These are phyloP conservation scores for Drosophila vallismaia DNA, from an alignment of 2,888 invertebrate genomes.

Conservation along the genomic window DNA sequence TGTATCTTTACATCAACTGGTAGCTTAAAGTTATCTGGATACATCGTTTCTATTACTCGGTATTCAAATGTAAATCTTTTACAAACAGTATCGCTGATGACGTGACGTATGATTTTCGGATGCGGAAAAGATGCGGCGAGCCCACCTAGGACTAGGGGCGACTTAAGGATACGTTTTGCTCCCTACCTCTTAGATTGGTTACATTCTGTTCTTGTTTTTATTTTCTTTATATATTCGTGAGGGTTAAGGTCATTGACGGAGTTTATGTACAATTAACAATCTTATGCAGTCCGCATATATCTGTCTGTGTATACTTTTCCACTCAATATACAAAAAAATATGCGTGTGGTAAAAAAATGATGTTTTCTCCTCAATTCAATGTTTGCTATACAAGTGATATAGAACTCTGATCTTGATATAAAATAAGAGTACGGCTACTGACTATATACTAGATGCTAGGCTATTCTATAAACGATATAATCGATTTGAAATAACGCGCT, in stretches of 20 bases:
- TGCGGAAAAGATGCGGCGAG: background rate
- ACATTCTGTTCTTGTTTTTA: background rate
- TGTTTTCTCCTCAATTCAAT: slow-evolving; percentile 23
- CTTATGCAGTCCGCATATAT: slow-evolving; percentile 27
- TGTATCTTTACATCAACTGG: slow-evolving; percentile 53
- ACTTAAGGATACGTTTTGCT: slow-evolving; percentile 19
- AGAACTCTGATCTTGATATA: slow-evolving; percentile 71
- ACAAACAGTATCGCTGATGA: slow-evolving; percentile 13
- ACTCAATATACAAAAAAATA: slow-evolving; percentile 29
- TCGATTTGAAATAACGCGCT: slow-evolving; percentile 61
- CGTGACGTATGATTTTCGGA: slow-evolving; percentile 13
- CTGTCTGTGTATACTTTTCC: slow-evolving; percentile 4
- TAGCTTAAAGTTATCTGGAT: slow-evolving; percentile 59
- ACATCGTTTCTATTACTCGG: slow-evolving; percentile 48
- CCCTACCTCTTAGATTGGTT: slow-evolving; percentile 21
- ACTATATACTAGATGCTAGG: slow-evolving; percentile 18
- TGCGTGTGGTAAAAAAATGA: slow-evolving; percentile 13
- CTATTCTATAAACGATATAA: slow-evolving; percentile 42
- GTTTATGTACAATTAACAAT: slow-evolving; percentile 49
- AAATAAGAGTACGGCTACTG: slow-evolving; percentile 61
- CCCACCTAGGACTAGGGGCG: slow-evolving; percentile 44
- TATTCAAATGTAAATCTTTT: slow-evolving; percentile 45
- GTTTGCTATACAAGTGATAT: slow-evolving; percentile 45
- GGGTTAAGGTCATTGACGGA: slow-evolving; percentile 1
- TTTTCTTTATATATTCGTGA: slow-evolving; percentile 11